Percentiles rank a stretch among this genome's conserved stretches.
Evolutionary conservation across 2,888 invertebrate species (phyloP).

Genomic region (Ctena decussata): DNA sequence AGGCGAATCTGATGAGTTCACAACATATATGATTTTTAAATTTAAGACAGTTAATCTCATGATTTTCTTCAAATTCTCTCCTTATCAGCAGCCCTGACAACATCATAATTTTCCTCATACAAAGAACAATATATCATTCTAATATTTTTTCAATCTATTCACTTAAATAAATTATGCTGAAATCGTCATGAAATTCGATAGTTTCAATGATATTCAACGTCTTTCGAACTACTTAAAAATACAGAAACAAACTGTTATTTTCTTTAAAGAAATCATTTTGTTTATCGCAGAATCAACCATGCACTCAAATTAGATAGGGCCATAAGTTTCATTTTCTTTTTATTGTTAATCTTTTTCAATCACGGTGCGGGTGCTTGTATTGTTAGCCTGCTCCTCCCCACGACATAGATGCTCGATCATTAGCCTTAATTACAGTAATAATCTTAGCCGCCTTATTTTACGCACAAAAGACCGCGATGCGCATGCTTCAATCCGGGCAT

Average conservation of each 20-base stretch:
- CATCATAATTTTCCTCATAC: neutral
- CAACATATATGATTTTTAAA: too few relatives aligned
- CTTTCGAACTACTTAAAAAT: neutral
- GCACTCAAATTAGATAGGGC: constrained; percentile 11
- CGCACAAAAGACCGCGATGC: constrained; percentile 58
- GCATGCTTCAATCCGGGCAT: constrained; percentile 62
- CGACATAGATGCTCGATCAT: constrained; percentile 58
- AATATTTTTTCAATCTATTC: neutral
- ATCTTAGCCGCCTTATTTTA: constrained; percentile 50
- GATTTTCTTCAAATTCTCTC: too few relatives aligned
- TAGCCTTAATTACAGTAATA: constrained; percentile 67
- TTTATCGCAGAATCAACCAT: constrained; percentile 1
- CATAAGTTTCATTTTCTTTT: constrained; percentile 13
- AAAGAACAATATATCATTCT: neutral
- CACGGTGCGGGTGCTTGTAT: constrained; percentile 62
- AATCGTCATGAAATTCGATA: constrained; percentile 2
- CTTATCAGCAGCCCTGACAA: too few relatives aligned
- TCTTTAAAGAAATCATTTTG: neutral
- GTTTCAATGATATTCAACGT: neutral
- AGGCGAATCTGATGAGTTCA: too few relatives aligned
- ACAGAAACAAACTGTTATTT: neutral
- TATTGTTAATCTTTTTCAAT: constrained; percentile 60
- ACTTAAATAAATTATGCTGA: neutral
- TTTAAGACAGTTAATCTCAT: too few relatives aligned
- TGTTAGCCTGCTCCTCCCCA: constrained; percentile 59